Base-by-base conservation (phyloP, 2,888 invertebrate species). In the Xestia c-nigrum region DNA sequence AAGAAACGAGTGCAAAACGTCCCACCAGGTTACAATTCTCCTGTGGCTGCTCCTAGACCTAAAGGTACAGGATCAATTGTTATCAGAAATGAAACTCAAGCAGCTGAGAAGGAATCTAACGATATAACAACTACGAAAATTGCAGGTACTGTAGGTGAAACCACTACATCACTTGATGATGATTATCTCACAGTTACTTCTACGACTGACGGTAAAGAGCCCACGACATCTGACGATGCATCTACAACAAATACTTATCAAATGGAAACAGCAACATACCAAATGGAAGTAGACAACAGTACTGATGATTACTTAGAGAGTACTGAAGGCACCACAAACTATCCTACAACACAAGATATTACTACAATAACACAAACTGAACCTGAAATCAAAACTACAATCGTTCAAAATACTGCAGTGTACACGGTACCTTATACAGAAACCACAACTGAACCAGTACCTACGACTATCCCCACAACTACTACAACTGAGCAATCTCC, bases 1-100 rank as follows among this genome's bases (percentile, higher is more conserved):
- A 95, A 95, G 63, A 96, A 94, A 85, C 93, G 96, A 19, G 95
- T 96, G 1, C 95, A 95, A 90, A 96, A 96, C 84, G 94, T 96
- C 19, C 96, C 96, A 19, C 88, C 92, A 68, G 96, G 95, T 46
- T 96, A 96, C 72, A 93, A 88, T 74, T 81, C 84, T 64, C 90
- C 94, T 69, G 90, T 90, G 3, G 80, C 61, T 38, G 71, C 80
- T 1, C 66, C 70, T 40, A 86, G 70, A 76, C 82, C 84, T 55
- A 86, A 86, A 68, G 81, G 77, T 55, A 81, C 73, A 24, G 40
- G 72, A 50, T 14, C 75, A 50, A 75, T 47, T 70, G 50, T 43
- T 24, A 70, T 73, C 50, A 86, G 82, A 21, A 91, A 89, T 85
- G 85, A 77, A 72, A 88, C 85, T 65, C 84, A 85, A 79, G 88